A percentile compares a stretch with the other conserved stretches of the same genome.
Evolutionary conservation across 2,888 invertebrate species (phyloP).

Genomic region (Itoplectis maculator): DNA sequence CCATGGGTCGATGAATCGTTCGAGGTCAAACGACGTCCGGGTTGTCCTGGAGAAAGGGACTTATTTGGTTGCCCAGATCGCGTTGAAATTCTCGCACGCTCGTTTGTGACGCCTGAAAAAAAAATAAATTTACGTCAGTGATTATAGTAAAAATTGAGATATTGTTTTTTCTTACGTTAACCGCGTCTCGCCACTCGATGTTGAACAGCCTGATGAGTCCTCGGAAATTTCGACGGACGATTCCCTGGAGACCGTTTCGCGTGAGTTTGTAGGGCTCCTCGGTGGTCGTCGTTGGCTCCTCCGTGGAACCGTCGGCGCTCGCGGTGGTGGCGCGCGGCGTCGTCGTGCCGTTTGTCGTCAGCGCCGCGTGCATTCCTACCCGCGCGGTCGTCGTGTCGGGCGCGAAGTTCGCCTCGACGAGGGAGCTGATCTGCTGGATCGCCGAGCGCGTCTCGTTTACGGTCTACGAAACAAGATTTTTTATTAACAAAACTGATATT

Average conservation of each 20-base stretch:
- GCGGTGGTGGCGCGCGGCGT: slow-evolving; percentile 12
- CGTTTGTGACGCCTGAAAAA: slow-evolving; percentile 80
- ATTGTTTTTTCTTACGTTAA: slow-evolving; percentile 81
- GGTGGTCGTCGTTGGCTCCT: slow-evolving; percentile 80
- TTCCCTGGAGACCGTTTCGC: slow-evolving; percentile 82
- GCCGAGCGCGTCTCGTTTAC: slow-evolving; percentile 85
- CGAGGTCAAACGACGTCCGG: slow-evolving; percentile 76
- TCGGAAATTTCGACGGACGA: slow-evolving; percentile 85
- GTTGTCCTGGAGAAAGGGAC: slow-evolving; percentile 80
- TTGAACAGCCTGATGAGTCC: slow-evolving; percentile 85
- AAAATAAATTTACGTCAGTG: background rate
- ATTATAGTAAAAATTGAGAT: slow-evolving; percentile 10
- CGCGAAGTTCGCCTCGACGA: slow-evolving; percentile 77
- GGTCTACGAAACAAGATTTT: slow-evolving; percentile 82
- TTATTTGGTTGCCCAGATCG: slow-evolving; percentile 79
- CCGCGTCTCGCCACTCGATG: slow-evolving; percentile 85
- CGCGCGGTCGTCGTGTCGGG: slow-evolving; percentile 71
- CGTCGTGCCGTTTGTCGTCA: slow-evolving; percentile 46
- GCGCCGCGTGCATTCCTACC: slow-evolving; percentile 19
- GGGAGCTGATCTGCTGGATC: slow-evolving; percentile 82
- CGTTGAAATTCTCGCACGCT: slow-evolving; percentile 78
- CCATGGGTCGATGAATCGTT: background rate
- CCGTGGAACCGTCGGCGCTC: slow-evolving; percentile 57
- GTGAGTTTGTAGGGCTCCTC: slow-evolving; percentile 83
- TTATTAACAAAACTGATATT: background rate